Evolutionary conservation across 2,888 invertebrate species (phyloP), one percentile per base, ranked within the genome.

Genomic region (Apamea sordens): DNA sequence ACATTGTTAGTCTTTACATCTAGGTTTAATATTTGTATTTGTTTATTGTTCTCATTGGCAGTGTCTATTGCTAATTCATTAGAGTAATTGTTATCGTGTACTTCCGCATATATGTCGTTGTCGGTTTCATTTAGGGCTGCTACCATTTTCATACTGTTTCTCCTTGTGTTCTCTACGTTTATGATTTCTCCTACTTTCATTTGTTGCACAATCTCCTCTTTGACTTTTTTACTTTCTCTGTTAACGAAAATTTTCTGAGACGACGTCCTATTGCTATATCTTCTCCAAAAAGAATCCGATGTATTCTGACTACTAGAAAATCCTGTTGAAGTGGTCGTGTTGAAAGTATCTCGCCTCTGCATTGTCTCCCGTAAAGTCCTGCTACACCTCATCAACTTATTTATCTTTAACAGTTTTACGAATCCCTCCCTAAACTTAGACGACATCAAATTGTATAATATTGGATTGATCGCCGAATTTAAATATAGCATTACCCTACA

Each of bases 391-490:
- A 97, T 95, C 78, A 96, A 89, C 83, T 95, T 97, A 87, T 96
- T 96, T 65, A 97, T 95, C 83, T 89, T 96, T 56, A 98, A 97
- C 72, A 98, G 94, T 90, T 97, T 97, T 76, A 98, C 97, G 89
- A 98, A 98, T 8, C 98, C 98, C 73, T 98, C 98, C 15, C 99
- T 97, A 95, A 99, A 99, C 93, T 99, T 99, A 1, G 99, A 98
- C 80, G 99, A 99, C 98, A 99, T 98, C 77, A 99, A 97, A 94
- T 99, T 99, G 95, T 99, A 99, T 74, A 99, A 96, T 90, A 99
- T 98, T 21, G 99, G 99, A 97, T 99, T 99, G 77, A 99, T 98
- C 21, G 99, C 99, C 71, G 99, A 99, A 95, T 99, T 99, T 76
- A 99, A 97, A 95, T 99, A 99, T 87, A 98, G 96, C 98, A 99